Evolutionary conservation across 1,140 invertebrate species (phyloP).

Genomic region (Trichoplusia ni): DNA sequence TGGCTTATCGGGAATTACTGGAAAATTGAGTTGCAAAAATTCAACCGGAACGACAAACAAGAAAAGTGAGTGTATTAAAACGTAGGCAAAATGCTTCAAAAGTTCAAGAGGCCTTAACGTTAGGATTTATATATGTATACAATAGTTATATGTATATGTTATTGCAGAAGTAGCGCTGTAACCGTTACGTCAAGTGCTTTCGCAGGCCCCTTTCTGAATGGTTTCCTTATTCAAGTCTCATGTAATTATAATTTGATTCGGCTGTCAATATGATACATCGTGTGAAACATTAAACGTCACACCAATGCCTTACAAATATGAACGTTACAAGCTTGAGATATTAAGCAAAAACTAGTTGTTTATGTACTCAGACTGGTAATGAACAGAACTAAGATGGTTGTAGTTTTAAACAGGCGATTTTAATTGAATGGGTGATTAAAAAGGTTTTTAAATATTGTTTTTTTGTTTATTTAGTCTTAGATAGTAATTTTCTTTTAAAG

Average conservation of each 20-base stretch:
- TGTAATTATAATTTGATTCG: not conserved
- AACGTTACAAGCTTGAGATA: conserved; percentile 5
- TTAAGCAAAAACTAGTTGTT: not conserved
- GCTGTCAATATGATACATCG: conserved; percentile 6
- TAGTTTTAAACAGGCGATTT: not conserved
- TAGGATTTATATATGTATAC: not conserved
- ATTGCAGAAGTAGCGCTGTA: not conserved
- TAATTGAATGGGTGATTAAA: not conserved
- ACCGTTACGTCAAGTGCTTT: not conserved
- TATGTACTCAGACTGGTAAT: conserved; percentile 1
- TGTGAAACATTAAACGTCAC: conserved; percentile 6
- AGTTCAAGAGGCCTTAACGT: too few relatives aligned
- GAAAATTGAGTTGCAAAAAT: too few relatives aligned
- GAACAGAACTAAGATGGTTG: conserved; percentile 3
- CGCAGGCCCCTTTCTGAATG: not conserved
- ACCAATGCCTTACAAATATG: not conserved
- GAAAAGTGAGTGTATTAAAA: not conserved
- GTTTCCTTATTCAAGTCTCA: not conserved
- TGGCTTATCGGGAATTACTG: too few relatives aligned
- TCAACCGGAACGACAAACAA: too few relatives aligned
- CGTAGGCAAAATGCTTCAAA: not conserved
- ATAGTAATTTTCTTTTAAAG: too few relatives aligned
- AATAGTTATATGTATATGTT: not conserved
- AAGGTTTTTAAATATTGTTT: not conserved
- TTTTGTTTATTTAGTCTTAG: not conserved